Base-by-base conservation (phyloP, 1,140 invertebrate genomes). In the Drosophila ogumai region DNA sequence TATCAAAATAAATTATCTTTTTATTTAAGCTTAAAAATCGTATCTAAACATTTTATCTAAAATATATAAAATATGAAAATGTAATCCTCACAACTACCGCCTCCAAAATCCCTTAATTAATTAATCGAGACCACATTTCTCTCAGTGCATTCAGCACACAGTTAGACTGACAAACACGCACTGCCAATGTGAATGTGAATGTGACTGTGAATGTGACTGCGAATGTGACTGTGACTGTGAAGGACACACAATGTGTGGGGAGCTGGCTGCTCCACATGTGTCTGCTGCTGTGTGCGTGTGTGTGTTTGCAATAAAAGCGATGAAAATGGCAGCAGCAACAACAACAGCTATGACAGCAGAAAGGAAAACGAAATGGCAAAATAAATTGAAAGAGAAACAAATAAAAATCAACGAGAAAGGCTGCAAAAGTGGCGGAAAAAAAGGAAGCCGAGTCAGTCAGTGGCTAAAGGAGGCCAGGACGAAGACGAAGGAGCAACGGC, bases 381-480 rank as follows among this genome's bases (percentile, higher is more conserved):
- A 88, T 88, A 88, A 88, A 88, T 88, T 88, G 85, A 88, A 88
- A 88, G 85, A 90, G 85, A 90, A 88, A 88, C 85, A 88, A 88
- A 88, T 88, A 88, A 88, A 88, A 88, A 88, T 88, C 85, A 88
- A 88, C 81, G 86, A 90, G 81, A 86, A 82, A 90, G 84, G 84
- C 84, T 88, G 84, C 84, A 88, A 88, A 87, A 88, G 84, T 88
- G 84, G 80, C 84, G 84, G 79, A 75, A 87, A 87, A 82, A 86
- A 73, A 74, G 38, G 59, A 57, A 78, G 59, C 34, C 52, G 58
- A 52, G 22, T 47, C 46, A 52, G 44, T 60, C 56, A 54, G 81
- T 74, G 78, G 82, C 82, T 80, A 84, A 79, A 59, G 52, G 13
- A 32, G 47, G n/a, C 25, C 28, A 43, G 12, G 50, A 40, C 31